Percentiles rank a stretch among this genome's conserved stretches.
Evolutionary conservation across 2,888 invertebrate genomes (phyloP).

Genomic region (Cephalotes varians): DNA sequence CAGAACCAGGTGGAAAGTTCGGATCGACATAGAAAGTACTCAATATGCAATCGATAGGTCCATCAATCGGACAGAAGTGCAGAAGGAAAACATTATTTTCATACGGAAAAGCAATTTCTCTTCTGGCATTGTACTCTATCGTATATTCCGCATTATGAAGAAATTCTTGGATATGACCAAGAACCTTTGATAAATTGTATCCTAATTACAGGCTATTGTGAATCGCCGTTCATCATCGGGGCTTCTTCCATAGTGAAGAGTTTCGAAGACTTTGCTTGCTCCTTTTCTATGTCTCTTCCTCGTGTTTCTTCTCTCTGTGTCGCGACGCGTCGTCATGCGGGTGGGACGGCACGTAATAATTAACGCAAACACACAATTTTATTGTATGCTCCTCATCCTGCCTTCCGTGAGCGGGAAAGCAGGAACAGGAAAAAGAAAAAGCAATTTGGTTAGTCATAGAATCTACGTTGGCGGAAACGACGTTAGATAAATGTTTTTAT

Average conservation of each 20-base stretch:
- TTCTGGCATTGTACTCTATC: not conserved
- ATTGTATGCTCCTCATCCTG: constrained; percentile 47
- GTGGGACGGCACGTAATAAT: constrained; percentile 64
- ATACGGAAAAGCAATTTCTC: not conserved
- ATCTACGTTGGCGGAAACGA: constrained; percentile 8
- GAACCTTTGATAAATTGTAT: constrained; percentile 66
- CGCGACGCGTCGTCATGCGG: constrained; percentile 67
- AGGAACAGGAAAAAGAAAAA: constrained; percentile 58
- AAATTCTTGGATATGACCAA: constrained; percentile 64
- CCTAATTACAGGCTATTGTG: constrained; percentile 75
- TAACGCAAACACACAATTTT: constrained; percentile 65
- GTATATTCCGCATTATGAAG: constrained; percentile 16
- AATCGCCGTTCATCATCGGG: constrained; percentile 40
- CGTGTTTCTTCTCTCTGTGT: not conserved
- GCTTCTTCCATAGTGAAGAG: constrained; percentile 42
- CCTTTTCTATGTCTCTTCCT: not conserved
- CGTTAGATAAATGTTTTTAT: constrained; percentile 1
- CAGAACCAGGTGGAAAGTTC: constrained; percentile 46
- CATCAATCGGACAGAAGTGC: not conserved
- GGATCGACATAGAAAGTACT: constrained; percentile 18
- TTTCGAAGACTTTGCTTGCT: constrained; percentile 38
- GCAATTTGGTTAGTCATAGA: not conserved
- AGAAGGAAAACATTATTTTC: constrained; percentile 2
- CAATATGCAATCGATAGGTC: not conserved
- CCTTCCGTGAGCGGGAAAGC: constrained; percentile 38